Conservation (phyloP, 2,113 vertebrate genomes). For the Propithecus coquereli region DNA sequence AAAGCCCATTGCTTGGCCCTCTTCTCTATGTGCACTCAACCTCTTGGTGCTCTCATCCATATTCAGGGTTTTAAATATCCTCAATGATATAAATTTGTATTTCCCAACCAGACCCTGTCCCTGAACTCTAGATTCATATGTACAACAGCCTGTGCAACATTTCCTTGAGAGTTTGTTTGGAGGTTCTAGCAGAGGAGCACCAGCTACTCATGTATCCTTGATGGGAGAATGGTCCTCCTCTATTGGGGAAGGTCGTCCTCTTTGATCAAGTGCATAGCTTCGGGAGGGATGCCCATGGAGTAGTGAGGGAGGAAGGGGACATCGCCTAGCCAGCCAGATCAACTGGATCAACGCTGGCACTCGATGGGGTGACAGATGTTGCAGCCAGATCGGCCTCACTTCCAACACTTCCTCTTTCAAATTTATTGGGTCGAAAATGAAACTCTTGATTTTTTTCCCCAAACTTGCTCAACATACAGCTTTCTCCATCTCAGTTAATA, state of each 20-base stretch:
- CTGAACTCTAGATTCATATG: neutral
- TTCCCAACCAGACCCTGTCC: neutral
- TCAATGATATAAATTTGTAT: neutral
- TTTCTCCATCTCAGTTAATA: neutral
- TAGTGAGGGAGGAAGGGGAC: too few relatives aligned
- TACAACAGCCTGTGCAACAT: neutral
- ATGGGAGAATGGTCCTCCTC: too few relatives aligned
- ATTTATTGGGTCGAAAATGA: neutral
- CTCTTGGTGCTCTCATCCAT: neutral
- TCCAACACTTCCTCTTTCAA: neutral
- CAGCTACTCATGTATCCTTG: too few relatives aligned
- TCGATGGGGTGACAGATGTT: too few relatives aligned
- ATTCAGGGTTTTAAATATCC: neutral
- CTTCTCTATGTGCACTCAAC: neutral
- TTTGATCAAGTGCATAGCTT: too few relatives aligned
- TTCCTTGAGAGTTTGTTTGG: too few relatives aligned
- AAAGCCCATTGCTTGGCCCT: neutral
- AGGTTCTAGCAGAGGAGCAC: too few relatives aligned
- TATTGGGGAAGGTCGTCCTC: too few relatives aligned
- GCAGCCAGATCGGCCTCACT: too few relatives aligned
- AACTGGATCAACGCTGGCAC: too few relatives aligned
- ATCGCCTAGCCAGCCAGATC: too few relatives aligned
- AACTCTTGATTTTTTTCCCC: neutral
- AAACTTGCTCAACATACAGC: neutral
- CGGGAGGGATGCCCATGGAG: too few relatives aligned